Percentiles rank a stretch among this genome's conserved stretches.
Evolutionary conservation across 2,888 invertebrate species (phyloP).

Genomic region (Tachina grossa): DNA sequence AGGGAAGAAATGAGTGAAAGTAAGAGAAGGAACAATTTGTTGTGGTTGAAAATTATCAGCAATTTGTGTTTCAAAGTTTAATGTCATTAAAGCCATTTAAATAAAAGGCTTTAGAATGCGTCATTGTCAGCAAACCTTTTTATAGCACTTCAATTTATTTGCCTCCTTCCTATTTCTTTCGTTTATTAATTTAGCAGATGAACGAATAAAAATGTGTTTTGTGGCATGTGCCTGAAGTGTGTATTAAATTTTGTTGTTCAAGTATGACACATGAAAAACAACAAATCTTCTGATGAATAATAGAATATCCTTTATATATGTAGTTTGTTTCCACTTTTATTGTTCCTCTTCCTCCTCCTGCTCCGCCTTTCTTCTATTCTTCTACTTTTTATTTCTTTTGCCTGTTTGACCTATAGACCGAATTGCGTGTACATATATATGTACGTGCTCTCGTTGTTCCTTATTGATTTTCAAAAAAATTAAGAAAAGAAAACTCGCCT

Average conservation of each 20-base stretch:
- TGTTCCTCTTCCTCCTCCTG: conserved; percentile 1
- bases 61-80: conserved; percentile 35
- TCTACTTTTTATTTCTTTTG: not conserved
- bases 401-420: conserved; percentile 74
- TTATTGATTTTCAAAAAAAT: conserved; percentile 54
- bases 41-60: conserved; percentile 23
- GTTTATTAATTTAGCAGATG: not conserved
- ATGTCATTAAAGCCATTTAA: conserved; percentile 24
- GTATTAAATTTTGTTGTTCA: conserved; percentile 13
- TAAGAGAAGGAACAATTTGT: conserved; percentile 2
- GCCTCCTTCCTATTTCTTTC: not conserved
- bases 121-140: conserved; percentile 19
- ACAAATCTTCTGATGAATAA: not conserved
- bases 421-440: too few species aligned
- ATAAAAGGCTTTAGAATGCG: conserved; percentile 14
- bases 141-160: not conserved
- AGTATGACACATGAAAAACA: conserved; percentile 36
- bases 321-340: conserved; percentile 12
- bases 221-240: conserved; percentile 43
- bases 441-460: conserved; percentile 38
- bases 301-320: conserved; percentile 27
- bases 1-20: conserved; percentile 17
- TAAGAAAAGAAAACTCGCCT: conserved; percentile 26
- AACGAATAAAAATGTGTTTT: conserved; percentile 21
- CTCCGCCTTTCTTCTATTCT: not conserved